Percentiles rank a stretch among this genome's conserved stretches.
Evolutionary conservation across 2,113 vertebrate genomes (phyloP).

Genomic region (Tamias sibiricus): DNA sequence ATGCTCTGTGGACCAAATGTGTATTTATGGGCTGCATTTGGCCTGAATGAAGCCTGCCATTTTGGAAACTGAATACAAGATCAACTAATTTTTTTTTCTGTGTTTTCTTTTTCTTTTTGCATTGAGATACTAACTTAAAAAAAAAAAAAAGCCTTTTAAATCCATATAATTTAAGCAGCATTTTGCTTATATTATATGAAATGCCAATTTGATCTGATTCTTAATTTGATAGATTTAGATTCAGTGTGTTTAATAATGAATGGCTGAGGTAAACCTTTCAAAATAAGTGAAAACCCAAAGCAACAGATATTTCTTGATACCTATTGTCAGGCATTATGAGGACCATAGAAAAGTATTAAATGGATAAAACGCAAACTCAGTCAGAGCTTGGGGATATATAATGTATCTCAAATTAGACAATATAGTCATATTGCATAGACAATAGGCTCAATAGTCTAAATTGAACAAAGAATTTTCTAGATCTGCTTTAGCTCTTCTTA

Average conservation of each 20-base stretch:
- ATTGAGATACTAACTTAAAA: constrained; percentile 13
- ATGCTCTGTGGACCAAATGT: not conserved
- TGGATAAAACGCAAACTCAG: constrained; percentile 21
- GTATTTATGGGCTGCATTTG: not conserved
- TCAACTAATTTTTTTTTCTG: not conserved
- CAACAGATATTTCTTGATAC: constrained; percentile 20
- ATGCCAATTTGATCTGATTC: constrained; percentile 29
- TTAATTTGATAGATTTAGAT: constrained; percentile 46
- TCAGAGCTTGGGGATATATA: not conserved
- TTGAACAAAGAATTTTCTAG: constrained; percentile 37
- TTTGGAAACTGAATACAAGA: constrained; percentile 12
- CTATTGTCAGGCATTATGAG: not conserved
- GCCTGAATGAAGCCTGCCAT: not conserved
- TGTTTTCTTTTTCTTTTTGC: not conserved
- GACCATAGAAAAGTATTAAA: not conserved
- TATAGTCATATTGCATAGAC: not conserved
- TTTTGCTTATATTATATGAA: constrained; percentile 55
- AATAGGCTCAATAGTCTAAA: constrained; percentile 15
- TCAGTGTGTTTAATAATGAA: constrained; percentile 29
- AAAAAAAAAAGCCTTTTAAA: constrained; percentile 15
- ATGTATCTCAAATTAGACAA: constrained; percentile 10
- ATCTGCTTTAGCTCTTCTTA: not conserved
- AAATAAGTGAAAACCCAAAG: constrained; percentile 26
- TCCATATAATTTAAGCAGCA: constrained; percentile 26
- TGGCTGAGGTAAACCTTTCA: constrained; percentile 3